These are phyloP conservation scores for Nettapus auritus DNA, from an alignment of 2,113 vertebrate genomes.

Conservation along the genomic window DNA sequence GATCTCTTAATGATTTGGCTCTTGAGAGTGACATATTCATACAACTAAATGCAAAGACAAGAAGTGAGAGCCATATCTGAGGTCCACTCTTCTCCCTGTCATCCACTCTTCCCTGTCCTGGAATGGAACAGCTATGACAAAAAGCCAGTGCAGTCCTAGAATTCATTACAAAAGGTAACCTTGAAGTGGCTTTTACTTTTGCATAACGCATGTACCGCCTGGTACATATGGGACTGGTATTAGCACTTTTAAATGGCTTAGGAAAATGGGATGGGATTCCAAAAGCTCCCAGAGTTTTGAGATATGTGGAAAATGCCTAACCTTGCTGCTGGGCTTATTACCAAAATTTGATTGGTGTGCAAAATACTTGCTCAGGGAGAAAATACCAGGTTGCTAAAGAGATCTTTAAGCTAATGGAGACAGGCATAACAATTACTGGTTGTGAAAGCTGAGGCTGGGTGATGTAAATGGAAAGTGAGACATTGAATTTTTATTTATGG, in stretches of 20 bases:
- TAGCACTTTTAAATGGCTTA: neutral
- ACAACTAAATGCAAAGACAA: neutral
- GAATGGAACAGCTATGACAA: neutral
- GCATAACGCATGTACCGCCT: neutral
- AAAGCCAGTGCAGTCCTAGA: neutral
- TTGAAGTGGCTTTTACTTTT: neutral
- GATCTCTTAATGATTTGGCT: neutral
- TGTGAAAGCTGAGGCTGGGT: neutral
- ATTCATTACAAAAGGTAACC: neutral
- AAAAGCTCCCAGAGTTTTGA: neutral
- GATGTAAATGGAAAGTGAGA: neutral
- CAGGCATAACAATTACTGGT: neutral
- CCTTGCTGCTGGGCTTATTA: conserved; percentile 19
- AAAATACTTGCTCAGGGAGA: conserved; percentile 22
- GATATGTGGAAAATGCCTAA: neutral
- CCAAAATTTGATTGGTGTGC: conserved; percentile 28
- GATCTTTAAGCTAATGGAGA: conserved; percentile 39
- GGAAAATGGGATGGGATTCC: neutral
- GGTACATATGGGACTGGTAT: neutral
- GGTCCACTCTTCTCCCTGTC: neutral
- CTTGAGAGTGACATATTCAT: neutral
- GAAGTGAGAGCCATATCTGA: neutral
- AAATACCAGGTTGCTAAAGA: conserved; percentile 43
- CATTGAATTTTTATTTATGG: neutral
- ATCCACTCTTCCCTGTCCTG: neutral